Evolutionary conservation across 2,888 invertebrate species (phyloP).

Genomic region (Hofmannophila pseudospretella): DNA sequence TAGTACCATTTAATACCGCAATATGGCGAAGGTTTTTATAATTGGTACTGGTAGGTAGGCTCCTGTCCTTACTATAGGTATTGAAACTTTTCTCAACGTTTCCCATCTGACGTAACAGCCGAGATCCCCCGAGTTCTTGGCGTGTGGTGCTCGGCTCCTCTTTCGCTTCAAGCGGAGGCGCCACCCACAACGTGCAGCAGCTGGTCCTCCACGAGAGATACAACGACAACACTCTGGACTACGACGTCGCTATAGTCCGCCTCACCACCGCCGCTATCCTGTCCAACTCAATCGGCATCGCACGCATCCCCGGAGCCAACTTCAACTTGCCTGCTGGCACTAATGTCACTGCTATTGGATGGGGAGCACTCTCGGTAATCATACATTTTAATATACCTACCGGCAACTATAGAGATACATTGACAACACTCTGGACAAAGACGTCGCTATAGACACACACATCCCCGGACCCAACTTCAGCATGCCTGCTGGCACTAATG

Average conservation of each 20-base stretch:
- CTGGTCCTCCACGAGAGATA: conserved; percentile 29
- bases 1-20: too few species aligned
- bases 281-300: conserved; percentile 20
- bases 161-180: conserved; percentile 26
- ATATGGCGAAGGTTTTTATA: too few species aligned
- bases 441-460: too few species aligned
- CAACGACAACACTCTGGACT: conserved; percentile 18
- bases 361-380: conserved; percentile 37
- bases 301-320: conserved; percentile 26
- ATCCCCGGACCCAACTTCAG: not conserved
- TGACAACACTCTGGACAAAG: too few species aligned
- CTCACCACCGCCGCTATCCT: conserved; percentile 22
- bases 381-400: too few species aligned
- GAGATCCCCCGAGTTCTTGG: conserved; percentile 32
- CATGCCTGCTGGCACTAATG: not conserved
- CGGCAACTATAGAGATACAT: too few species aligned
- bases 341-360: conserved; percentile 31
- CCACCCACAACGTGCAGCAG: conserved; percentile 16
- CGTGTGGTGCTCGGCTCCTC: conserved; percentile 35
- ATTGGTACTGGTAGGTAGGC: too few species aligned
- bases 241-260: conserved; percentile 38
- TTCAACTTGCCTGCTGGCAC: conserved; percentile 26
- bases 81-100: too few species aligned
- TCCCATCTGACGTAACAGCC: too few species aligned
- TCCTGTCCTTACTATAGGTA: too few species aligned